Percentiles rank a stretch among this genome's conserved stretches.
Evolutionary conservation across 2,113 vertebrate genomes (phyloP).

Genomic region (Apodemus sylvaticus): DNA sequence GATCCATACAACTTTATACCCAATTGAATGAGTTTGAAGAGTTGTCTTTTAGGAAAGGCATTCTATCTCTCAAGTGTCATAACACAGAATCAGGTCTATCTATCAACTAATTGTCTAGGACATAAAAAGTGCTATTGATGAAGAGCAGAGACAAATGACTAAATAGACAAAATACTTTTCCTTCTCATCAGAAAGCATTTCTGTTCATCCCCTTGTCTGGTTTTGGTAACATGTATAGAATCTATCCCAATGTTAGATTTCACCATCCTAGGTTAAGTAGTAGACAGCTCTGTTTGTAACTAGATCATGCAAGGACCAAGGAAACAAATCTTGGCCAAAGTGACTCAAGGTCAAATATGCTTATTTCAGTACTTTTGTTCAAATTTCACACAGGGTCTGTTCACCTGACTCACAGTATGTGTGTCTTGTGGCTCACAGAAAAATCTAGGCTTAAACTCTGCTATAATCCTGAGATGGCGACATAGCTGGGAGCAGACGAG

Average conservation of each 20-base stretch:
- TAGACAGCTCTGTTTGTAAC: neutral
- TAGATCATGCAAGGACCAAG: neutral
- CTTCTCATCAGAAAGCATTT: neutral
- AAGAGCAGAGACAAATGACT: neutral
- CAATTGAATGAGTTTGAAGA: neutral
- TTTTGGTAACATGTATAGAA: neutral
- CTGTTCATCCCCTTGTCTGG: neutral
- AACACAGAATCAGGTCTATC: neutral
- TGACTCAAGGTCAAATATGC: neutral
- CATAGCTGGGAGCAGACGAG: neutral
- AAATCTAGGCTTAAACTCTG: neutral
- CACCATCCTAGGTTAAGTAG: neutral
- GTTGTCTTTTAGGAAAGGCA: neutral
- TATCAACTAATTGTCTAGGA: neutral
- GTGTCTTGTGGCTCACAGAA: neutral
- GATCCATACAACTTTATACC: neutral
- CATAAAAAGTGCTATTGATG: neutral
- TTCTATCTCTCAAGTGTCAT: neutral
- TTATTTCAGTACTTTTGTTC: neutral
- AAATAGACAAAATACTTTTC: neutral
- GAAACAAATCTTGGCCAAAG: neutral
- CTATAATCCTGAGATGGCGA: neutral
- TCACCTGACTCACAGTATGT: neutral
- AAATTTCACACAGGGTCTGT: neutral
- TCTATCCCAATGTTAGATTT: neutral